A percentile compares a stretch with the other conserved stretches of the same genome.
These are phyloP conservation scores for Enteromius trimaculatus DNA, from an alignment of 2,797 vertebrate species.

Conservation along the genomic window DNA sequence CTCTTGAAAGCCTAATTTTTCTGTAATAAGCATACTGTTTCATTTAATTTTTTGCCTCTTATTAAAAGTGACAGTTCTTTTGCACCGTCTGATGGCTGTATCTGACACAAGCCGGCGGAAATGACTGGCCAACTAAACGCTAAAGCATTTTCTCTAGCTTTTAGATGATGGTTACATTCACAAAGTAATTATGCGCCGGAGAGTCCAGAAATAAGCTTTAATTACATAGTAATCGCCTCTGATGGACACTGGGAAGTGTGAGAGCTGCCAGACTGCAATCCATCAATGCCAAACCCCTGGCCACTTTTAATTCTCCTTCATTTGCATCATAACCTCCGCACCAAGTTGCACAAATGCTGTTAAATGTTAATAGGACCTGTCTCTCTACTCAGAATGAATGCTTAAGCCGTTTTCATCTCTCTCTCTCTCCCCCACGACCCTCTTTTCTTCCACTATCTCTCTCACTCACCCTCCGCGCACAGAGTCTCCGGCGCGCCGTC, in stretches of 20 bases:
- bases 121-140: conserved; percentile 97
- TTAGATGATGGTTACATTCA: conserved; percentile 99
- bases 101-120: conserved; percentile 96
- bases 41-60: conserved; percentile 99
- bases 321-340: conserved; percentile 99
- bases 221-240: conserved; percentile 99
- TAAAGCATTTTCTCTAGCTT: conserved; percentile 97
- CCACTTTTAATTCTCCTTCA: conserved; percentile 99
- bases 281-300: conserved; percentile 99
- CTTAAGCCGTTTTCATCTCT: conserved; percentile 96
- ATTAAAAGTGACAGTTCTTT: conserved; percentile 99
- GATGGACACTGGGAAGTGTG: conserved; percentile 99
- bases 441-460: conserved; percentile 47
- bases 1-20: conserved; percentile 99
- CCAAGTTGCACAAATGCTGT: conserved; percentile 99
- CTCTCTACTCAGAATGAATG: conserved; percentile 99
- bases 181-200: conserved; percentile 99
- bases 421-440: conserved; percentile 61
- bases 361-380: conserved; percentile 99
- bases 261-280: conserved; percentile 99
- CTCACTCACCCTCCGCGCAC: conserved; percentile 35
- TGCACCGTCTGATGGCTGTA: conserved; percentile 99
- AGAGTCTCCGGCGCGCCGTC: conserved; percentile 83
- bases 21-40: conserved; percentile 99
- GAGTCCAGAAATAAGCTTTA: conserved; percentile 99